Conservation (phyloP, 2,888 invertebrate genomes). For the Apamea sordens region DNA sequence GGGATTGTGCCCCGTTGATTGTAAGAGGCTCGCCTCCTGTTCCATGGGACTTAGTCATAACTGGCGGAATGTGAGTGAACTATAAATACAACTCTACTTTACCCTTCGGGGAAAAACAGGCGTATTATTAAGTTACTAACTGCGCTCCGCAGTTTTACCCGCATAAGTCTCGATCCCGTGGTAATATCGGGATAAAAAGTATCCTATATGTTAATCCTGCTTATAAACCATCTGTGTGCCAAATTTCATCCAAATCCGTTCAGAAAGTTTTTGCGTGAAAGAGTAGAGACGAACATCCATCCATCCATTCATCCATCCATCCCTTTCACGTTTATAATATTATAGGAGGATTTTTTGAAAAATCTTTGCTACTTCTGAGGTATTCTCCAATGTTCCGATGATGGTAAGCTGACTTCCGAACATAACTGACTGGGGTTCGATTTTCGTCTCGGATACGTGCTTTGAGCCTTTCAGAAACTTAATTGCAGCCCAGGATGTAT, state of each 20-base stretch:
- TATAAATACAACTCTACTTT: background rate
- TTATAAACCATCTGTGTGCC: too few species aligned
- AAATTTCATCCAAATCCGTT: too few species aligned
- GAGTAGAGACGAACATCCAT: too few species aligned
- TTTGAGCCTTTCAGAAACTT: background rate
- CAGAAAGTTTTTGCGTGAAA: too few species aligned
- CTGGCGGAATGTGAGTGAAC: background rate
- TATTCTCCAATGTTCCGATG: background rate
- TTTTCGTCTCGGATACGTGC: background rate
- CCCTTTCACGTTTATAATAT: too few species aligned
- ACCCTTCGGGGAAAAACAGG: background rate
- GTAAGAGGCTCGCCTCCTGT: background rate
- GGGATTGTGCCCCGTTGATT: background rate
- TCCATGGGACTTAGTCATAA: background rate
- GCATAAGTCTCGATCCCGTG: too few species aligned
- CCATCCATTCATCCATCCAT: too few species aligned
- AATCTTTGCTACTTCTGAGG: background rate
- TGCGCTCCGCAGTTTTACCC: too few species aligned
- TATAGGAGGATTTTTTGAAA: background rate
- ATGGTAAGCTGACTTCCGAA: background rate
- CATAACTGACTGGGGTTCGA: background rate
- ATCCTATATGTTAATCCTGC: too few species aligned
- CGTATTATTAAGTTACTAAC: too few species aligned
- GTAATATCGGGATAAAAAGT: too few species aligned
- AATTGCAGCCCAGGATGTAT: background rate